Base-by-base conservation (phyloP, 1,140 invertebrate genomes). In the Macrosteles quadrilineatus region DNA sequence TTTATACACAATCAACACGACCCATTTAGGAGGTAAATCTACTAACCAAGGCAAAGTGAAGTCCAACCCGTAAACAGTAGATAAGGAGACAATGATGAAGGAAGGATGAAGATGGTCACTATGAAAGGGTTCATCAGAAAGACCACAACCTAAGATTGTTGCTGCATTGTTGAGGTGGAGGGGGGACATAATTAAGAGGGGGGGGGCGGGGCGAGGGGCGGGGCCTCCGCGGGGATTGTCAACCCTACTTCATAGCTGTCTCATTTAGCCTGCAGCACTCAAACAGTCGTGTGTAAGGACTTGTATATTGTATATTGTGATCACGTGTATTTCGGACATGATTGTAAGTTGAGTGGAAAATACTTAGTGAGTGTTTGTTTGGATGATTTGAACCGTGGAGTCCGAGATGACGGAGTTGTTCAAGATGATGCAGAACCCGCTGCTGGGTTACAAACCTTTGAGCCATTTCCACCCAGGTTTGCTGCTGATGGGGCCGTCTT, bases 401-500 rank as follows among this genome's bases (percentile, higher is more conserved):
- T 27, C 3, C 9, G 6, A 59, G 14, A 59, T 59, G 55, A 59
- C 55, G 55, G 55, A 59, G 14, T 30, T 59, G 55, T 59, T 59
- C 63, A 66, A 45, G 63, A 66, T 66, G 63, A 66, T 66, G 32
- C 63, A 66, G 40, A 66, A 66, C 32, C 63, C 63, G 1, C 29
- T 66, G 32, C 21, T 66, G 32, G 63, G 63, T 19, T 66, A 43
- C 63, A 66, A 66, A 23, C 63, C 63, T n/a, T 23, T 66, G 32
- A 27, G 27, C 3, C 63, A 66, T 6, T 66, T 66, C 40, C 27
- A 30, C 21, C 21, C 63, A 9, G 27, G 27, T 1, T 12, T 66
- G 63, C 63, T 66, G 3, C 63, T 66, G 32, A 66, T 66, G 63
- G 59, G 19, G 12, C 19, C 3, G 2, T 70, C 69, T 19, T 70